Percentiles rank a stretch among this genome's conserved stretches.
These are phyloP conservation scores for Sinosuthora webbiana DNA, from an alignment of 2,113 vertebrate species.

Conservation along the genomic window DNA sequence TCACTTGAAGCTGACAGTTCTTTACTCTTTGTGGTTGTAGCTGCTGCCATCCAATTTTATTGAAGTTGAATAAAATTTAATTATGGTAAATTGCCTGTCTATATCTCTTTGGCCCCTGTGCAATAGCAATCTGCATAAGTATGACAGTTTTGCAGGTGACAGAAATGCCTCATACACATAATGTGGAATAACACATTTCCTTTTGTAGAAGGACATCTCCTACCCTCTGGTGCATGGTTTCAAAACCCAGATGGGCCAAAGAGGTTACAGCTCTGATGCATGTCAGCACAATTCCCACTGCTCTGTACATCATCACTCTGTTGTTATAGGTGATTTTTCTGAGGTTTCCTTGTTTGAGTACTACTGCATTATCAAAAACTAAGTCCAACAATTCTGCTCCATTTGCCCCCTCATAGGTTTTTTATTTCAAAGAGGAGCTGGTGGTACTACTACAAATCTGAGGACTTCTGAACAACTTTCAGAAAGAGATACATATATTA, in stretches of 20 bases:
- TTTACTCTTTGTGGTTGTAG: background rate
- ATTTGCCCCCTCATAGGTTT: background rate
- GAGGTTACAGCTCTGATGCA: background rate
- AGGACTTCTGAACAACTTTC: background rate
- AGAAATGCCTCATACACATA: background rate
- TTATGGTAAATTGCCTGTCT: background rate
- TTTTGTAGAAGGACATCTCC: background rate
- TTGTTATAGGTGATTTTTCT: background rate
- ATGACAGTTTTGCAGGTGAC: background rate
- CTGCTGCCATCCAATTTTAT: background rate
- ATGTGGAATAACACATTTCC: background rate
- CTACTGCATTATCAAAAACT: background rate
- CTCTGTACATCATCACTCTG: background rate
- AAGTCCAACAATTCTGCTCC: background rate
- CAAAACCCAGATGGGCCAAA: background rate
- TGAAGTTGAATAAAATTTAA: background rate
- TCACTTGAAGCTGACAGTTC: background rate
- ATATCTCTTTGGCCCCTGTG: background rate
- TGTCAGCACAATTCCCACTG: background rate
- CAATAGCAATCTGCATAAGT: background rate
- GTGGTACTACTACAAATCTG: background rate
- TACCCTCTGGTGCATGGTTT: background rate
- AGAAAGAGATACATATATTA: background rate
- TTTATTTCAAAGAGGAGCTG: background rate
- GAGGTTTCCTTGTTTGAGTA: background rate